A percentile compares a stretch with the other conserved stretches of the same genome.
Conservation (phyloP, 2,797 vertebrate species). For the Hippopotamyrus pictus region DNA sequence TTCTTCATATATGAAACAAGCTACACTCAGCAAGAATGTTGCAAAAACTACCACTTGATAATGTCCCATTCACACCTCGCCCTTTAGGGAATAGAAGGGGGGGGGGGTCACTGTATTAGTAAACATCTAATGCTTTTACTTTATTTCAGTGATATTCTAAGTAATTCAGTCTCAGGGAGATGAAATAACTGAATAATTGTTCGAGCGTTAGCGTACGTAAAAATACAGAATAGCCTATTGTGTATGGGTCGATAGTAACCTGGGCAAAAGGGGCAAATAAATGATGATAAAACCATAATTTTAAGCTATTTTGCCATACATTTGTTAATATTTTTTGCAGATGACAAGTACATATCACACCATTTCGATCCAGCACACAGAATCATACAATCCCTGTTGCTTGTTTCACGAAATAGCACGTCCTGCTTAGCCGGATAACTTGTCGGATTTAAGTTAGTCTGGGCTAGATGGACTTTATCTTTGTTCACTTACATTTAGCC, state of each 20-base stretch:
- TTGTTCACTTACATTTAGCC: background rate
- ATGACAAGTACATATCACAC: background rate
- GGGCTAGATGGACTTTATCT: background rate
- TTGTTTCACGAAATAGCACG: background rate
- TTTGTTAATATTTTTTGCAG: background rate
- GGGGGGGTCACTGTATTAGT: background rate
- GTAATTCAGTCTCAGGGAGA: background rate
- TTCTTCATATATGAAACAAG: background rate
- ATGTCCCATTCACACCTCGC: background rate
- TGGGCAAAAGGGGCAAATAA: background rate
- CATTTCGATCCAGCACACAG: background rate
- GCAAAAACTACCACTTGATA: background rate
- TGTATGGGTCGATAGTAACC: background rate
- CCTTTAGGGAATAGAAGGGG: too few relatives aligned
- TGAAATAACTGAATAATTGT: background rate
- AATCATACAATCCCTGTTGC: background rate
- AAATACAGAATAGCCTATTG: background rate
- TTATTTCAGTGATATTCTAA: background rate
- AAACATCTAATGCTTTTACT: background rate
- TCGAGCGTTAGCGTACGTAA: background rate
- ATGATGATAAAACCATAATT: background rate
- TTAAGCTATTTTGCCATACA: background rate
- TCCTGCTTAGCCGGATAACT: background rate
- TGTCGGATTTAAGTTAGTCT: background rate
- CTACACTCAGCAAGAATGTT: background rate